phyloP scores from a whole-genome alignment of 2,113 vertebrate genomes.

The Stomatorhinus ivindoensis region DNA sequence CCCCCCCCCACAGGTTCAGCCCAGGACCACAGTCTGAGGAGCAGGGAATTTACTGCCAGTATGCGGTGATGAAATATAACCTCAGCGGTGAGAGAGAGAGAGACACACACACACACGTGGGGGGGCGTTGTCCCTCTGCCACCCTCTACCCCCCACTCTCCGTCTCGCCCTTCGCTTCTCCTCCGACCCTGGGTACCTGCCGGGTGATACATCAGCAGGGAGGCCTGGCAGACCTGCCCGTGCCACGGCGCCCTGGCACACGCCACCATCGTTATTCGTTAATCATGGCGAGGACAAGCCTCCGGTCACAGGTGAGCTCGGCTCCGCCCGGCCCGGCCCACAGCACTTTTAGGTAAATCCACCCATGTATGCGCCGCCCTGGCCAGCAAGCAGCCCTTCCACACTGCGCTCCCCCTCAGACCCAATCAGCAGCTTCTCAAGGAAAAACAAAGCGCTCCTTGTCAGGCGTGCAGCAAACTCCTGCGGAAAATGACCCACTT shows the following conservation, averaged over 20 bases:
- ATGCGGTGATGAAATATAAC: conserved; percentile 57
- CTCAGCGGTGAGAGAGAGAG: conserved; percentile 26
- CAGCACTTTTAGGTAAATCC: conserved; percentile 13
- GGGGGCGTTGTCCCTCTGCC: background rate
- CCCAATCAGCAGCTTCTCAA: background rate
- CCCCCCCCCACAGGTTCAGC: conserved; percentile 57
- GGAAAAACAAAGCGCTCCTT: background rate
- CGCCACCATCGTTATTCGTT: conserved; percentile 58
- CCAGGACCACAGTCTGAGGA: conserved; percentile 48
- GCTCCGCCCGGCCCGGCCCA: background rate
- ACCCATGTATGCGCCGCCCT: background rate
- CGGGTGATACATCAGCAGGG: conserved; percentile 52
- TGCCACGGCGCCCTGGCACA: conserved; percentile 60
- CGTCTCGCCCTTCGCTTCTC: background rate
- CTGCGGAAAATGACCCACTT: background rate
- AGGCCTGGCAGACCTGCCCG: conserved; percentile 45
- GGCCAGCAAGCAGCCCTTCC: background rate
- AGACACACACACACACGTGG: background rate
- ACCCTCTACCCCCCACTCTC: background rate
- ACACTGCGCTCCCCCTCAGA: background rate
- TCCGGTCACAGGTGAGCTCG: conserved; percentile 43
- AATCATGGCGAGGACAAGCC: conserved; percentile 52
- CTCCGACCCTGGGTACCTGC: conserved; percentile 33
- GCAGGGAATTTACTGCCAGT: conserved; percentile 60
- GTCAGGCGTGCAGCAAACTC: background rate